Evolutionary conservation across 1,140 invertebrate genomes (phyloP), one percentile per base, ranked within the genome.

Genomic region (Drosophila nasuta): DNA sequence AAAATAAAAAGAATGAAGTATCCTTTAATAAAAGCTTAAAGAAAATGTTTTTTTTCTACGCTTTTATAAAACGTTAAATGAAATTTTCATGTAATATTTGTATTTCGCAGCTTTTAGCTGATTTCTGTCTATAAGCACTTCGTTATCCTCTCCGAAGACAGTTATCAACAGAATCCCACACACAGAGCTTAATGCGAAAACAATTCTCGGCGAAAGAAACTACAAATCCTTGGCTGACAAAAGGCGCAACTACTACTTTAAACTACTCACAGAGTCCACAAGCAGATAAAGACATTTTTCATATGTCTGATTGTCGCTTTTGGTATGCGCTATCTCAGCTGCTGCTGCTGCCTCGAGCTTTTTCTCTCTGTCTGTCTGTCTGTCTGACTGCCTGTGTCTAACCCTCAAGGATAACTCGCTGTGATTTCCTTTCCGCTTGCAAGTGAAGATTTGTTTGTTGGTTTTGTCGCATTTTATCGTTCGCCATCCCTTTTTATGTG

Each of bases 401-500:
- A 15, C 66, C 49, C 59, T 52, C 52, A 73, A 74, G 75, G 52
- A 74, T 77, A 74, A 73, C 63, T 72, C 57, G 48, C 51, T 62
- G 70, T 63, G 75, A 77, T 74, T 75, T 64, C 25, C 10, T 33
- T 30, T 48, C 30, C 33, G 3, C 51, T 62, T 35, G 33, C 49
- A 49, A 25, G 30, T 15, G 41, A 66, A 72, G 68, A 72, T 72
- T 76, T 76, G 74, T 77, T 75, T 76, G 62, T 76, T 65, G 64
- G 69, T 73, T 38, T 77, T 77, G 82, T 86, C 85, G 86, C 81
- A 85, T 88, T 88, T 88, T 89, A 90, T 89, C 81, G 77, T 74
- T 82, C 73, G 77, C 57, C 75, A 54, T 59, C 48, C 62, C 3
- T 72, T 81, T 89, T 90, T 89, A 89, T 89, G 85, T 87, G 54